Evolutionary conservation across 1,140 invertebrate species (phyloP), one percentile per base, ranked within the genome.

Genomic region (Papilio glaucus): DNA sequence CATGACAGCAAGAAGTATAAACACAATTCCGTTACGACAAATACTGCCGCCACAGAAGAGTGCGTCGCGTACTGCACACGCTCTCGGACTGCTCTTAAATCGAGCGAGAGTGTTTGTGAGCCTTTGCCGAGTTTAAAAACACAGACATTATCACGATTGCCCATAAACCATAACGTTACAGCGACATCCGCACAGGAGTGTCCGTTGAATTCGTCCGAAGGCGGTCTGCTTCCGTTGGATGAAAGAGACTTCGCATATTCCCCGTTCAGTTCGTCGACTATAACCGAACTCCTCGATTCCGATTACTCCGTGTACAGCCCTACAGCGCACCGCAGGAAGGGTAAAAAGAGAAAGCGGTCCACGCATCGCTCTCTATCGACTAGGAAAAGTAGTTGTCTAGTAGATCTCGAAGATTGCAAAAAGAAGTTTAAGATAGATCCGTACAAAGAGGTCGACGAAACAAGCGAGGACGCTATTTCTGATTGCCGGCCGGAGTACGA

Each of bases 231-330:
- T 60, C 93, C 93, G 21, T 79, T 94, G 29, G 93, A 94, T 85
- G 91, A 93, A 69, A 91, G 92, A 76, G 93, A 94, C 71, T 94
- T 86, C 77, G 92, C 91, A 6, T 92, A 93, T 81, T 94, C 93
- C 10, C 93, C 93, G n/a, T 93, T 93, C 78, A 94, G 93, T 75
- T 91, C 92, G 33, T 93, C 92, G 12, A 93, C 91, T 67, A 89
- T 90, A 67, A 93, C 91, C 71, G 92, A 94, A 62, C 77, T 90
- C 71, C 75, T 92, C 6, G 93, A 94, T 74, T 94, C 93, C 21
- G 93, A 94, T 76, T 91, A 93, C 79, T 93, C 92, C 41, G 90
- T 93, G 6, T 94, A 94, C 77, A 93, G 91, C 72, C 93, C 93
- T 3, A 92, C 86, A 39, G 79, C 86, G 38, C 88, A 61, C 71